Evolutionary conservation across 2,888 invertebrate species (phyloP), one percentile per base, ranked within the genome.

Genomic region (Cheiracanthium punctorium): DNA sequence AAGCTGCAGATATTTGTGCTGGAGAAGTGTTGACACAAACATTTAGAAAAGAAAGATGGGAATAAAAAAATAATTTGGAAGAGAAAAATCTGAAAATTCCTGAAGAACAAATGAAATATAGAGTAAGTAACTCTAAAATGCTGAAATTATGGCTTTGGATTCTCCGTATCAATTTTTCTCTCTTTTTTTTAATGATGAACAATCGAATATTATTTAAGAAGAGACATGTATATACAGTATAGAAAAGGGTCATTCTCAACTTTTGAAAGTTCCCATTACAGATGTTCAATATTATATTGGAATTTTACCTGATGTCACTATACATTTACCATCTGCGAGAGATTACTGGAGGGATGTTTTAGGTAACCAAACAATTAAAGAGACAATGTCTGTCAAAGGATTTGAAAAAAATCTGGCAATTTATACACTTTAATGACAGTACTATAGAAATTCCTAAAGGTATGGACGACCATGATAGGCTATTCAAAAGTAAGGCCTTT

Each of bases 71-170:
- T 1, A 24, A 24, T 24, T 65, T 65, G 65, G 24, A 65, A 12
- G 24, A 28, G 14, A 65, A 17, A 65, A 20, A 65, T 65, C 12
- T 65, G 12, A 65, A 65, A 65, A 65, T 65, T 65, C 28, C 65
- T 65, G 65, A 65, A 24, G 65, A 65, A 28, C 24, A 65, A 37
- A 37, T 37, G 4, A 37, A 37, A 37, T 37, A 37, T 37, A 37
- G 37, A 37, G 37, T 4, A 37, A 65, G 29, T 65, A 65, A 65
- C 29, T 65, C 65, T 28, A 24, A 24, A 65, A 28, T 65, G 20
- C 65, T 24, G 65, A 65, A 65, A 24, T 65, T 65, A 65, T 65
- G 65, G 65, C 65, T 65, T 28, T 65, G 65, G 65, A 65, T 65
- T 24, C 65, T 24, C 65, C 65, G 29, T 65, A 65, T 65, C n/a